A percentile compares a stretch with the other conserved stretches of the same genome.
Conservation (phyloP, 2,888 invertebrate genomes). For the Rhagium mordax region DNA sequence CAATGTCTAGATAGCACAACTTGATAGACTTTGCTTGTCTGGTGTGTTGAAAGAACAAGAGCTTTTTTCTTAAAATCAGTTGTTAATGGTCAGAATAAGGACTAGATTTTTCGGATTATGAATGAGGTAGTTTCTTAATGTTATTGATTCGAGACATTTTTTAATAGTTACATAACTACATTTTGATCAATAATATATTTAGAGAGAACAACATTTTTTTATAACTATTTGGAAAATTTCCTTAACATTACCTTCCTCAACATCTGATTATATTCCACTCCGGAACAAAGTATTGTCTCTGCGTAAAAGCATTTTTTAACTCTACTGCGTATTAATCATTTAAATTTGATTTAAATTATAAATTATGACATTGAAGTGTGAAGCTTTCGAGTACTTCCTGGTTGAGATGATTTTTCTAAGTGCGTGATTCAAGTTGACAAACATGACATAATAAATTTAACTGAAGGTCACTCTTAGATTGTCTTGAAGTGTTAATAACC, state of each 20-base stretch:
- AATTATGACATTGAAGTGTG: conserved; percentile 8
- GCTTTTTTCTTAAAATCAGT: too few relatives aligned
- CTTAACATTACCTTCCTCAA: not conserved
- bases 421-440: conserved; percentile 7
- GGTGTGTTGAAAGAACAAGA: too few relatives aligned
- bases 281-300: not conserved
- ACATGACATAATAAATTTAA: conserved; percentile 14
- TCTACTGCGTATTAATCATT: not conserved
- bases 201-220: too few relatives aligned
- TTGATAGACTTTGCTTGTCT: too few relatives aligned
- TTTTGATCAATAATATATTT: too few relatives aligned
- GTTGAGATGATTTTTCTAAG: conserved; percentile 18
- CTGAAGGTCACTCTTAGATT: conserved; percentile 14
- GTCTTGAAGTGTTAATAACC: conserved; percentile 6
- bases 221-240: too few relatives aligned
- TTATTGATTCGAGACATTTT: too few relatives aligned
- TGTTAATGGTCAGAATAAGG: too few relatives aligned
- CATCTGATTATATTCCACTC: not conserved
- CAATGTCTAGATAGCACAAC: too few relatives aligned
- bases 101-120: too few relatives aligned
- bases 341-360: conserved; percentile 6
- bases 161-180: too few relatives aligned
- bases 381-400: conserved; percentile 10
- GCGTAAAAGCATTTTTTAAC: not conserved
- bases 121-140: too few relatives aligned